Evolutionary conservation across 2,888 invertebrate species (phyloP).

Genomic region (Mythimna ferrago): DNA sequence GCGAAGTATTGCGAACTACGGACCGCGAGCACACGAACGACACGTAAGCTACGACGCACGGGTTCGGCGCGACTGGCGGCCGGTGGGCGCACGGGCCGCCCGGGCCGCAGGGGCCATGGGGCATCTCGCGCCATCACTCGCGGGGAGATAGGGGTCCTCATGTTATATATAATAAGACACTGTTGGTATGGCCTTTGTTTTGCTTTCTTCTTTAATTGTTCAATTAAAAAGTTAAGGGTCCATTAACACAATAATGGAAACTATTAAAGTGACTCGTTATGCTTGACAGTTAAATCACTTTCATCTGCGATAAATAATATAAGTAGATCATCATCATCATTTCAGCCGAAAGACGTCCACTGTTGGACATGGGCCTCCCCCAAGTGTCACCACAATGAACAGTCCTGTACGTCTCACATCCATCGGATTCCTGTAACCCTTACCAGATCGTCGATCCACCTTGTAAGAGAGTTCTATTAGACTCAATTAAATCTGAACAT

Average conservation of each 20-base stretch:
- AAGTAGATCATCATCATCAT: not conserved
- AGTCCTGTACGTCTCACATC: too few relatives aligned
- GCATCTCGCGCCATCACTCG: constrained; percentile 38
- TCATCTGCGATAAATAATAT: not conserved
- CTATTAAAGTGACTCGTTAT: constrained; percentile 1
- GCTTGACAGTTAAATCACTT: not conserved
- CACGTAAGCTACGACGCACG: constrained; percentile 27
- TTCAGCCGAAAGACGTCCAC: too few relatives aligned
- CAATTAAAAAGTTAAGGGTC: not conserved
- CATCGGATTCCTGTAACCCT: too few relatives aligned
- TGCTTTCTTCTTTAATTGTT: not conserved
- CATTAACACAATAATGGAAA: not conserved
- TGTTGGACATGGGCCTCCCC: too few relatives aligned
- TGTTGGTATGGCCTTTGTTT: constrained; percentile 13
- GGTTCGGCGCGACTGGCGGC: constrained; percentile 55
- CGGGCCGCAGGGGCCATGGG: constrained; percentile 27
- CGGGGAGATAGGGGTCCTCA: constrained; percentile 27
- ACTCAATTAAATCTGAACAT: not conserved
- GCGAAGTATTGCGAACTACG: constrained; percentile 19
- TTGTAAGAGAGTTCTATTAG: not conserved
- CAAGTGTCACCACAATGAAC: too few relatives aligned
- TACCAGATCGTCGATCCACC: too few relatives aligned
- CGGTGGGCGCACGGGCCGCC: not conserved
- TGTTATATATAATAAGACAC: not conserved
- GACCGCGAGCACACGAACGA: constrained; percentile 10